Conservation (phyloP, 2,888 invertebrate species). For the Cepaea hortensis region DNA sequence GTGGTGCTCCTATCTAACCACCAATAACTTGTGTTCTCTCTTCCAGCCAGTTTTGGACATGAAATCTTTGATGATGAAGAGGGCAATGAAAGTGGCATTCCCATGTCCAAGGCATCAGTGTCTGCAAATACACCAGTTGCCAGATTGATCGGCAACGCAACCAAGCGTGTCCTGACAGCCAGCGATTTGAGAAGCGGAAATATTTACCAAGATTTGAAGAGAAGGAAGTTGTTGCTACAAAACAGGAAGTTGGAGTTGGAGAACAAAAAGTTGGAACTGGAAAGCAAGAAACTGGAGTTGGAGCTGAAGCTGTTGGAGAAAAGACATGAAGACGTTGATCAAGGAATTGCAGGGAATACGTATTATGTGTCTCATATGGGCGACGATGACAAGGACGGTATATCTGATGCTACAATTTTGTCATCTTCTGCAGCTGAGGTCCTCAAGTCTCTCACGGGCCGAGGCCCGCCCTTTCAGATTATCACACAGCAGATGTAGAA, state of each 20-base stretch:
- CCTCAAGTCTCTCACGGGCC: constrained; percentile 42
- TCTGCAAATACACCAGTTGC: constrained; percentile 38
- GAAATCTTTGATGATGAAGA: constrained; percentile 46
- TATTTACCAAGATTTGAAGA: constrained; percentile 36
- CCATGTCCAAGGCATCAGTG: constrained; percentile 11
- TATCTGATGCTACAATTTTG: constrained; percentile 32
- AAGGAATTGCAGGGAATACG: constrained; percentile 33
- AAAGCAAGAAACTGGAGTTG: constrained; percentile 43
- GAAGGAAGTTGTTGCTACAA: constrained; percentile 25
- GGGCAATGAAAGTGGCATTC: background rate
- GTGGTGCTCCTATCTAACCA: background rate
- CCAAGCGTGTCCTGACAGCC: constrained; percentile 40
- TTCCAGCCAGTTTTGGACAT: constrained; percentile 30
- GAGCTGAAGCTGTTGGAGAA: constrained; percentile 45
- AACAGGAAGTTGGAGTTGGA: constrained; percentile 46
- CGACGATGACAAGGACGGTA: constrained; percentile 42
- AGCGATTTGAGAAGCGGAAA: constrained; percentile 12
- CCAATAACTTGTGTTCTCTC: background rate
- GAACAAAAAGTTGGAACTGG: constrained; percentile 39
- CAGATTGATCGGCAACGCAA: constrained; percentile 44
- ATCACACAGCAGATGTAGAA: constrained; percentile 34
- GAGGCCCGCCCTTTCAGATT: constrained; percentile 47
- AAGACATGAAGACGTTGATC: constrained; percentile 38
- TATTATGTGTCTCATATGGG: constrained; percentile 48
- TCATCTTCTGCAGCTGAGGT: constrained; percentile 47